Conservation (phyloP, 2,888 invertebrate genomes). For the Hypomecis punctinalis region DNA sequence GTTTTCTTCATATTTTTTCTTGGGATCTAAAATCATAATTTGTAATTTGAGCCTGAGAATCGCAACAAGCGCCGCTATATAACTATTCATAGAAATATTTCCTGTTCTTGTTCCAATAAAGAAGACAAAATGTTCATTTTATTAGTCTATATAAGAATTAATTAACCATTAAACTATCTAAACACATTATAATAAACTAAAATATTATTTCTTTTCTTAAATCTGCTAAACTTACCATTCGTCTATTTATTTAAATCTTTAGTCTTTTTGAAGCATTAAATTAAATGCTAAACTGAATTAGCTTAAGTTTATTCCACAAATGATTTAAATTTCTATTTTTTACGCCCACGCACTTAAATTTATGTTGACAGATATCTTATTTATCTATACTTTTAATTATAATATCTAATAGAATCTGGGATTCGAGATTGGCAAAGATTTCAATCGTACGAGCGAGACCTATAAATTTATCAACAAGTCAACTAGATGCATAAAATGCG, state of each 20-base stretch:
- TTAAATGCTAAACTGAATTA: neutral
- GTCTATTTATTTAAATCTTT: neutral
- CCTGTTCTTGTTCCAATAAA: conserved; percentile 1
- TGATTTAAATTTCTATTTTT: conserved; percentile 4
- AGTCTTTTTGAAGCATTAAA: neutral
- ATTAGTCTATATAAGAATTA: conserved; percentile 4
- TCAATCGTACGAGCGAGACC: no score
- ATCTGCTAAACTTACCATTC: neutral
- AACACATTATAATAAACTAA: neutral
- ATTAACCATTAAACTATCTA: conserved; percentile 1
- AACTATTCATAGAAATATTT: conserved; percentile 2
- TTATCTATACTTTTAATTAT: neutral
- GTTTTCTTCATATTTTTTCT: no score
- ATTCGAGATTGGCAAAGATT: no score
- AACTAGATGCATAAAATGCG: no score
- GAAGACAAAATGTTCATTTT: neutral
- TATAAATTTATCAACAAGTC: no score
- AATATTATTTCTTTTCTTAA: neutral
- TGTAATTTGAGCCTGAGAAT: no score
- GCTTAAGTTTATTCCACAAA: neutral
- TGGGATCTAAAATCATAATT: no score
- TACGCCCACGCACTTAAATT: conserved; percentile 1
- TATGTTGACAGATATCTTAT: neutral
- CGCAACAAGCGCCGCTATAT: neutral
- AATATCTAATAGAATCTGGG: neutral